Percentiles rank a stretch among this genome's conserved stretches.
Evolutionary conservation across 2,797 vertebrate species (phyloP).

Genomic region (Thalassophryne amazonica): DNA sequence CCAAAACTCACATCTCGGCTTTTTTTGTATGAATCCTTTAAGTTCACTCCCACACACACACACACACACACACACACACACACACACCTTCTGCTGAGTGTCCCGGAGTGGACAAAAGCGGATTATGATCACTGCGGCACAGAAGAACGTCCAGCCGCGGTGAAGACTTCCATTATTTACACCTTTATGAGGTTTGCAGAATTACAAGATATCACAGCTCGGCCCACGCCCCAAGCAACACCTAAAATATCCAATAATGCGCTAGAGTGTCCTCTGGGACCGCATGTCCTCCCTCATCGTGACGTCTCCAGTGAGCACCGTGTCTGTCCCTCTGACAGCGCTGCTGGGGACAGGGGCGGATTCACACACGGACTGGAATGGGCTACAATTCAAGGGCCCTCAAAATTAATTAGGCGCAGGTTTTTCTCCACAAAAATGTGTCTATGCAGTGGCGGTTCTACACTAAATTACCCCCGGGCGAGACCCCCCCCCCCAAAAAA

Average conservation of each 20-base stretch:
- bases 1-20: constrained; percentile 31
- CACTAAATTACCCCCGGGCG: no score
- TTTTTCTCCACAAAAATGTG: no score
- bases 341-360: no score
- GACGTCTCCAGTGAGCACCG: constrained; percentile 47
- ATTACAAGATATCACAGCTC: constrained; percentile 33
- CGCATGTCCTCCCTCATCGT: constrained; percentile 50
- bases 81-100: background rate
- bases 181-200: constrained; percentile 21
- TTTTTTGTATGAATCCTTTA: constrained; percentile 16
- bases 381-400: constrained; percentile 2
- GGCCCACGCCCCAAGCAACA: constrained; percentile 78
- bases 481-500: no score
- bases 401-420: no score
- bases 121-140: constrained; percentile 72
- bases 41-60: background rate
- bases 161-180: constrained; percentile 19
- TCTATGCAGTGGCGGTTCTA: no score
- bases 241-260: constrained; percentile 73
- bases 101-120: constrained; percentile 19
- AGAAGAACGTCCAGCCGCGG: no score
- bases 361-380: no score
- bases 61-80: background rate
- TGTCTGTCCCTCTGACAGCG: no score
- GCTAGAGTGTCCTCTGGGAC: constrained; percentile 40